Percentiles rank a stretch among this genome's conserved stretches.
Conservation (phyloP, 2,113 vertebrate species). For the Argyrosomus japonicus region DNA sequence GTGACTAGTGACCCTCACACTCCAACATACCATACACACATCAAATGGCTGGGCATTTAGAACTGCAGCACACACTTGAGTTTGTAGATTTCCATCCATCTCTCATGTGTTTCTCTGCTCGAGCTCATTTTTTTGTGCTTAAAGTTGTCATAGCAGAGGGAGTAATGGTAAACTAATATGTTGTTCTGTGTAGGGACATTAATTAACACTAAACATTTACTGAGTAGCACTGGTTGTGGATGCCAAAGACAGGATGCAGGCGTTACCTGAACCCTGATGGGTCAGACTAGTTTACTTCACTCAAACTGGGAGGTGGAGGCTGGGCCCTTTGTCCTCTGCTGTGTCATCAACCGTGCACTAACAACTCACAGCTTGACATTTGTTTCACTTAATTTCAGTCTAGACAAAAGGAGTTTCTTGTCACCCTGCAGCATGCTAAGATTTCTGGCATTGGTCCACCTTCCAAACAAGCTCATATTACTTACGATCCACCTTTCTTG, state of each 20-base stretch:
- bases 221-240: neutral
- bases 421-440: neutral
- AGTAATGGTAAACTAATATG: neutral
- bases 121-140: neutral
- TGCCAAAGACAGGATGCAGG: neutral
- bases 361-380: neutral
- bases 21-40: neutral
- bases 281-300: neutral
- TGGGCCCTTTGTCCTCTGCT: neutral
- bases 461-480: neutral
- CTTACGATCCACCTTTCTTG: neutral
- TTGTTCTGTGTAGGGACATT: neutral
- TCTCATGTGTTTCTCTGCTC: neutral
- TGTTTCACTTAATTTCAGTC: neutral
- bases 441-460: neutral
- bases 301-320: neutral
- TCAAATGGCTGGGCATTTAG: neutral
- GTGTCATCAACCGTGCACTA: neutral
- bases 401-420: neutral
- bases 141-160: neutral
- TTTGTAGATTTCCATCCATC: neutral
- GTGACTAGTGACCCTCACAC: conserved; percentile 18
- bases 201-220: neutral
- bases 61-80: neutral
- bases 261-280: neutral